Evolutionary conservation across 1,140 invertebrate genomes (phyloP), one percentile per base, ranked within the genome.

Genomic region (Nasonia longicornis): DNA sequence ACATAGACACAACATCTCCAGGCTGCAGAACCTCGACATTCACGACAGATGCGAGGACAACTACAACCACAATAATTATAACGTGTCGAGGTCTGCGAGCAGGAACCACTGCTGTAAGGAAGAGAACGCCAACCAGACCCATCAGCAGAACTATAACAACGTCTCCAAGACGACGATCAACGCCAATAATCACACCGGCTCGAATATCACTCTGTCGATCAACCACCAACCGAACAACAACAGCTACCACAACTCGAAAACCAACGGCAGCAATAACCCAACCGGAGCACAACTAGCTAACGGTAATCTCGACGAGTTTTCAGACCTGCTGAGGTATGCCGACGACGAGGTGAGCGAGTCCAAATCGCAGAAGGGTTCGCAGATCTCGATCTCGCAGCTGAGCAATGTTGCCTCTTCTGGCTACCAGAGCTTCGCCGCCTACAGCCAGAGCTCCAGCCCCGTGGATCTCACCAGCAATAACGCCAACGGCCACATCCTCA

Each of bases 361-460:
- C 0, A 91, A 91, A 16, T 90, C 89, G 0, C 90, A 91, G 58
- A 91, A 91, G 64, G 90, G 90, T 7, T 91, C 90, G 2, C 90
- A 91, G 64, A 91, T 91, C 3, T 96, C 95, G 2, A 96, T 97
- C 79, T 95, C 95, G 81, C 95, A 95, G 79, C 87, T 96, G 52
- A 96, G 95, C 26, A 96, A 95, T 81, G 95, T 96, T 77, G 96
- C 95, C 2, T 96, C 96, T 31, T 97, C 96, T 1, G 96, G 96
- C 2, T 98, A 97, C 87, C 96, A 98, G 89, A 97, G 96, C 85
- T 96, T 97, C 86, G 95, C 95, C 6, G 96, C 96, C 8, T 97
- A 96, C 88, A 97, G 96, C 86, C 96, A 97, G 88, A 97, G 96
- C 80, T 96, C 95, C 84, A 97, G 96, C 87, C 96, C 96, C n/a